Base-by-base conservation (phyloP, 2,888 invertebrate species). In the Pollenia amentaria region DNA sequence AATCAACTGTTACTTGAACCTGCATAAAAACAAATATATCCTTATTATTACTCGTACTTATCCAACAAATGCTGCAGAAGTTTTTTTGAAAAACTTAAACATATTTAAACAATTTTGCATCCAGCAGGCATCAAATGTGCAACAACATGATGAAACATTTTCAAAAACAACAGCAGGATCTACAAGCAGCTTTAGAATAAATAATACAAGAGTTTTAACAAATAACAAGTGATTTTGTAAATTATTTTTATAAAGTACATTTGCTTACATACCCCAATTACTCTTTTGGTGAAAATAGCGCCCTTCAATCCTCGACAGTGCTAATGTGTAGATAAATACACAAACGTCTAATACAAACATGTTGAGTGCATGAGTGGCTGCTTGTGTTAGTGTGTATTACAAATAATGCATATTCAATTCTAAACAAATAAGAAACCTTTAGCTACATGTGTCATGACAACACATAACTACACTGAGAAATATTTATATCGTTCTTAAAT, bases 361-460 rank as follows among this genome's bases (percentile, higher is more conserved):
- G 14, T 6, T 8, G 4, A 16, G 16, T 10, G 16, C 12, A 0
- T 64, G 16, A 16, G 12, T 46, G 18, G 8, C n/a, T 48, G 21
- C 8, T 29, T 18, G 40, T 29, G 69, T 69, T 69, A 42, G 78
- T 42, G 69, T 48, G 21, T 38, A 51, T 65, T 18, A 40, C 70
- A 86, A 83, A 79, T 86, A 86, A 86, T 83, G 86, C 75, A 86
- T 76, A 86, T 79, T 86, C 76, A 79, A 75, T 86, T 75, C 51
- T 65, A 83, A 83, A 79, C 79, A 83, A 79, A 86, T 76, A 79
- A 38, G 16, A 75, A 78, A 78, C 44, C 53, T 78, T 75, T 82
- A 75, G 64, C 40, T 73, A 11, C 77, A 46, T 70, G 11, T 62
- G 70, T 62, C 14, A 44, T 62, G 62, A 42, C 60, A 51, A 62